These are phyloP conservation scores for Leucophenga maculata DNA, from an alignment of 2,888 invertebrate species.

Conservation along the genomic window DNA sequence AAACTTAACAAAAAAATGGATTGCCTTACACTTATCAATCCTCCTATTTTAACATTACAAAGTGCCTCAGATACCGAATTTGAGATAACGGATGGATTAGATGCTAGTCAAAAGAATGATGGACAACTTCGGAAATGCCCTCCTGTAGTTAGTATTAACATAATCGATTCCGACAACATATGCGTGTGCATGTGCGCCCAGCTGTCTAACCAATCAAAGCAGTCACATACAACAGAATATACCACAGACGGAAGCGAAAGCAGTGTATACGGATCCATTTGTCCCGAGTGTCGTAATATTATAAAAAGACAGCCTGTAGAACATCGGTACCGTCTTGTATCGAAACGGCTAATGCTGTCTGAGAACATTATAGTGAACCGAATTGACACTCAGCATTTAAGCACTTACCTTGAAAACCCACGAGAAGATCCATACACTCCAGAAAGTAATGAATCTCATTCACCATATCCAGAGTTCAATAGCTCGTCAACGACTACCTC, in stretches of 20 bases:
- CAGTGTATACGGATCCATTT: slow-evolving; percentile 53
- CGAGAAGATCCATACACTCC: slow-evolving; percentile 82
- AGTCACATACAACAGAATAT: background rate
- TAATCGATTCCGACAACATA: slow-evolving; percentile 74
- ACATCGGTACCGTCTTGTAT: slow-evolving; percentile 66
- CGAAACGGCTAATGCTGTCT: slow-evolving; percentile 64
- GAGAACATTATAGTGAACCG: slow-evolving; percentile 74
- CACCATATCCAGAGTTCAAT: slow-evolving; percentile 75
- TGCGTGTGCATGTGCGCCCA: slow-evolving; percentile 67
- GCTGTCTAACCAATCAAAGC: slow-evolving; percentile 33
- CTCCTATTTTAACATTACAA: too few relatives aligned
- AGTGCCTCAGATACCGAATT: background rate
- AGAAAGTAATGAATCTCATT: slow-evolving; percentile 85
- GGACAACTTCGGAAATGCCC: slow-evolving; percentile 44
- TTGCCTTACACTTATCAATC: too few relatives aligned
- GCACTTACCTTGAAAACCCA: slow-evolving; percentile 55
- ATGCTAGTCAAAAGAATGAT: background rate
- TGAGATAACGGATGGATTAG: background rate
- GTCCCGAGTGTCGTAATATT: slow-evolving; percentile 66
- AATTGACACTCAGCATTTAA: slow-evolving; percentile 74
- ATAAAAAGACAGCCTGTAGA: slow-evolving; percentile 62
- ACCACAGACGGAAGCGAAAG: slow-evolving; percentile 30
- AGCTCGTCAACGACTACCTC: slow-evolving; percentile 52
- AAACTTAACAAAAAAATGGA: slow-evolving; percentile 22
- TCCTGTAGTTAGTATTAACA: slow-evolving; percentile 69